phyloP scores from a whole-genome alignment of 2,113 vertebrate species.

The Chelonoidis abingdonii region DNA sequence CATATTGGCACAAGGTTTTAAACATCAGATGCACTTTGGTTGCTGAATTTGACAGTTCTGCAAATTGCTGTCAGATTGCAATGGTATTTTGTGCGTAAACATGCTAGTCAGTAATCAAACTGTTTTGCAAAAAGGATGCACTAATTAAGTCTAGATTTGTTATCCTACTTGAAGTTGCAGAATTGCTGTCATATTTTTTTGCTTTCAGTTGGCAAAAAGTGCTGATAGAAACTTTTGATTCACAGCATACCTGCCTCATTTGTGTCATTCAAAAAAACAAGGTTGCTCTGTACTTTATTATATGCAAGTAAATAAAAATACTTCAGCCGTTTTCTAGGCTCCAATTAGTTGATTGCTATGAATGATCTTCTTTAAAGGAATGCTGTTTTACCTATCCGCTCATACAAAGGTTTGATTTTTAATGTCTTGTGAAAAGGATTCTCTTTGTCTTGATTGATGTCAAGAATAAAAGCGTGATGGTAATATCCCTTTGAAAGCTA shows the following conservation, averaged over 20 bases:
- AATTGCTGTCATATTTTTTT: constrained; percentile 60
- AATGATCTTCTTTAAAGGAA: constrained; percentile 78
- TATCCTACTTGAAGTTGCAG: constrained; percentile 68
- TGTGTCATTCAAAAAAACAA: constrained; percentile 68
- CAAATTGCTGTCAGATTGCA: constrained; percentile 69
- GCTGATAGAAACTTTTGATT: constrained; percentile 79
- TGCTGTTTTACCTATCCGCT: constrained; percentile 80
- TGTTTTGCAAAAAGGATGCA: constrained; percentile 67
- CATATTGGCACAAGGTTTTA: neutral
- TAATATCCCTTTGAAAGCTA: constrained; percentile 87
- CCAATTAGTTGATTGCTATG: constrained; percentile 83
- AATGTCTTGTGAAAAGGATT: constrained; percentile 84
- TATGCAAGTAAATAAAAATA: constrained; percentile 81
- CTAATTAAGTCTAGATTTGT: constrained; percentile 72
- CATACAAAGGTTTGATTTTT: constrained; percentile 82
- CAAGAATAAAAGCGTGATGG: constrained; percentile 85
- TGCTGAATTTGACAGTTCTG: constrained; percentile 67
- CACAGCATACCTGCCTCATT: constrained; percentile 74
- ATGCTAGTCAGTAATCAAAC: constrained; percentile 54
- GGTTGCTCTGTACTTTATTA: constrained; percentile 58
- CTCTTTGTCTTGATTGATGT: constrained; percentile 89
- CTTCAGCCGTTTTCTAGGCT: constrained; percentile 72
- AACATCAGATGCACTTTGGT: constrained; percentile 22
- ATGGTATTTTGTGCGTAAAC: constrained; percentile 57
- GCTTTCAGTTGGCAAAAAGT: constrained; percentile 62